phyloP scores from a whole-genome alignment of 2,797 vertebrate genomes.

The Liasis olivaceus region DNA sequence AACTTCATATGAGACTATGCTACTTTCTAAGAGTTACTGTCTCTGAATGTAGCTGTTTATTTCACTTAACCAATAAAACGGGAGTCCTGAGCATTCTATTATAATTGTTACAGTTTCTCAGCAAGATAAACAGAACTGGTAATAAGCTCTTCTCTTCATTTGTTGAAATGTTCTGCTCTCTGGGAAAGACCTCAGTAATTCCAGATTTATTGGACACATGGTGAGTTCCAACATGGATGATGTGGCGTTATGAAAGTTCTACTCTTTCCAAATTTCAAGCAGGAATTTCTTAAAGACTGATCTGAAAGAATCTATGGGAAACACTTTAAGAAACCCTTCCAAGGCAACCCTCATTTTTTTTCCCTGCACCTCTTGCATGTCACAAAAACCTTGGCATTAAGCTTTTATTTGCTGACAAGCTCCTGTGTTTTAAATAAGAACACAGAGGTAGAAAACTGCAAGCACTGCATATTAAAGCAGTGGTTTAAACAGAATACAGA shows the following conservation, averaged over 20 bases:
- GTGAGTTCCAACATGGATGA: background rate
- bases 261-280: background rate
- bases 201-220: too few relatives aligned
- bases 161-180: background rate
- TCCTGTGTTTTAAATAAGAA: slow-evolving; percentile 28
- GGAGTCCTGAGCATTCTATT: background rate
- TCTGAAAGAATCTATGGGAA: background rate
- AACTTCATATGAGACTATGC: too few relatives aligned
- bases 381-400: slow-evolving; percentile 6
- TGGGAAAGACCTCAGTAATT: background rate
- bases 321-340: background rate
- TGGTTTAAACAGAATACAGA: slow-evolving; percentile 35
- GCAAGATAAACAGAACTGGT: background rate
- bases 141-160: background rate
- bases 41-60: background rate
- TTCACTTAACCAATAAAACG: background rate
- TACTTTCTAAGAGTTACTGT: background rate
- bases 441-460: slow-evolving; percentile 12
- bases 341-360: background rate
- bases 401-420: slow-evolving; percentile 30
- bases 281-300: background rate
- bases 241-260: background rate
- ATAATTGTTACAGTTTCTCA: too few relatives aligned
- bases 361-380: background rate
- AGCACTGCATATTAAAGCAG: slow-evolving; percentile 27